phyloP scores from a whole-genome alignment of 1,140 invertebrate species.

The Laupala kohalensis region DNA sequence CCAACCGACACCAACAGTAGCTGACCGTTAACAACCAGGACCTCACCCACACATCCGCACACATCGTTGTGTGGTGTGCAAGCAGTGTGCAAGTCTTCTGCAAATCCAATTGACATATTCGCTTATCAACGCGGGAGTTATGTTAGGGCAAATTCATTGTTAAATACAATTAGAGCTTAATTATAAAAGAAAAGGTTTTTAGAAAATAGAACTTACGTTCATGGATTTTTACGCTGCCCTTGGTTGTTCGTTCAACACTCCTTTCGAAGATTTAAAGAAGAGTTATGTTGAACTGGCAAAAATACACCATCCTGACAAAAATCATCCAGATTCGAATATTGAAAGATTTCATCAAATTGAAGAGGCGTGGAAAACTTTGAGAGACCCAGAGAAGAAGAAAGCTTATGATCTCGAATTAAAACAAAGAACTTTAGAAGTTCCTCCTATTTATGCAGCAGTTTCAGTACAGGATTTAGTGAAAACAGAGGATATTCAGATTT shows the following conservation, averaged over 20 bases:
- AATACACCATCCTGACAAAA: slow-evolving; percentile 50
- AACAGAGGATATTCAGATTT: slow-evolving; percentile 25
- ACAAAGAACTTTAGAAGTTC: slow-evolving; percentile 36
- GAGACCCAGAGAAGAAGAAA: slow-evolving; percentile 34
- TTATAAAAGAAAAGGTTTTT: no score
- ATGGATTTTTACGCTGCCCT: slow-evolving; percentile 36
- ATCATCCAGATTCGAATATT: slow-evolving; percentile 16
- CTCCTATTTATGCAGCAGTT: slow-evolving; percentile 41
- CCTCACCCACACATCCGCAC: no score
- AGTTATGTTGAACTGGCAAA: slow-evolving; percentile 44
- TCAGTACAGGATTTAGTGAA: slow-evolving; percentile 33
- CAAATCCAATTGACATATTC: no score
- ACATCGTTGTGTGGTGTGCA: no score
- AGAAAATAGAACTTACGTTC: not conserved
- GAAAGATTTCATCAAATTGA: slow-evolving; percentile 38
- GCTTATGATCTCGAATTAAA: slow-evolving; percentile 40
- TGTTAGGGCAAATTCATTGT: no score
- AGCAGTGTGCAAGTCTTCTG: no score
- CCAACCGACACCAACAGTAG: no score
- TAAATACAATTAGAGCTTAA: not conserved
- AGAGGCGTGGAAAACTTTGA: slow-evolving; percentile 46
- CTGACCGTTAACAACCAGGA: no score
- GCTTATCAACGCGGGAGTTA: no score
- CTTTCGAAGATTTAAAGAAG: slow-evolving; percentile 42
- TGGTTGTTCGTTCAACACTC: slow-evolving; percentile 35